A percentile compares a stretch with the other conserved stretches of the same genome.
phyloP scores from a whole-genome alignment of 2,888 invertebrate genomes.

The Netelia inedita region DNA sequence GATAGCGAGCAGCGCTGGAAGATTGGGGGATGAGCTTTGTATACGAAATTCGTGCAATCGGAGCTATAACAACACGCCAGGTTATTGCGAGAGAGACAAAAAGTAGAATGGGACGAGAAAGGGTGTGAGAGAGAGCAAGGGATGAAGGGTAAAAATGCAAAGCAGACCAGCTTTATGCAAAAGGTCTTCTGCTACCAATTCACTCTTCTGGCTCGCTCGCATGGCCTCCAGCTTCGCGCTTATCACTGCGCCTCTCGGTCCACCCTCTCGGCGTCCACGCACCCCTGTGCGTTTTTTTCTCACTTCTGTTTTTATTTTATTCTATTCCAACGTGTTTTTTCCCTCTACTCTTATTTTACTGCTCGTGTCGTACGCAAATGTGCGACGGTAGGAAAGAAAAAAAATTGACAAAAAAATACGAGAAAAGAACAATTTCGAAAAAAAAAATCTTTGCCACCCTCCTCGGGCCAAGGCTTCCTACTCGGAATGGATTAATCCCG shows the following conservation, averaged over 20 bases:
- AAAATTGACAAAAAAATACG: not conserved
- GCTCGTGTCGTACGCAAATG: constrained; percentile 68
- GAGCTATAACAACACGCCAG: constrained; percentile 51
- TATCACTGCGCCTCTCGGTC: constrained; percentile 64
- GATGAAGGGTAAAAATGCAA: constrained; percentile 78
- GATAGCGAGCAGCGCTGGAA: constrained; percentile 41
- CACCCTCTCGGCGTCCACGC: constrained; percentile 59
- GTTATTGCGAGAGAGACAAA: constrained; percentile 45
- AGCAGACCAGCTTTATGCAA: constrained; percentile 78
- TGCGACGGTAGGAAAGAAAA: constrained; percentile 23
- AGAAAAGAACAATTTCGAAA: constrained; percentile 23
- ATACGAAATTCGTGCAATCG: constrained; percentile 56
- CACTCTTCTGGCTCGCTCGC: constrained; percentile 77
- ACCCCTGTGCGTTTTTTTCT: constrained; percentile 31
- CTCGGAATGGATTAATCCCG: constrained; percentile 53
- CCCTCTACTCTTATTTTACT: constrained; percentile 61
- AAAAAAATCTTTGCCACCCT: constrained; percentile 12
- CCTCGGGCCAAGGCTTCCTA: constrained; percentile 16
- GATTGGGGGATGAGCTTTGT: constrained; percentile 46
- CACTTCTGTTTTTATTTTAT: constrained; percentile 39
- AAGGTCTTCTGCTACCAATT: constrained; percentile 79
- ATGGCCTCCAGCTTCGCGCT: constrained; percentile 66
- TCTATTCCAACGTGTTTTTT: constrained; percentile 51
- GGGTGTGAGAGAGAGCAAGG: constrained; percentile 48
- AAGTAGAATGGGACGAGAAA: constrained; percentile 22